Conservation (phyloP, 2,888 invertebrate genomes). For the Brachypterus glaber region DNA sequence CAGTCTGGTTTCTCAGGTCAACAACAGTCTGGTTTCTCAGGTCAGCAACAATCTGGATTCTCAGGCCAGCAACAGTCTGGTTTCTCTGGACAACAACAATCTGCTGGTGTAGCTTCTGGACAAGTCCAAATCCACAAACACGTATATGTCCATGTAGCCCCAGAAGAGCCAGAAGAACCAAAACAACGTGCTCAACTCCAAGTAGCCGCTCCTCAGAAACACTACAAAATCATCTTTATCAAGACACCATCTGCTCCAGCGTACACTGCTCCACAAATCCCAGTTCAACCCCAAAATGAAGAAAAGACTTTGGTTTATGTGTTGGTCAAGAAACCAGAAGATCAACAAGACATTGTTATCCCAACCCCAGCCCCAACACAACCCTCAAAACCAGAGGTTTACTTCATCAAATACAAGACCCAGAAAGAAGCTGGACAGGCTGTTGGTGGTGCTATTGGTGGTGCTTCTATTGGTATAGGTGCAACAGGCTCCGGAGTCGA, state of each 20-base stretch:
- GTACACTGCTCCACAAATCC: slow-evolving; percentile 66
- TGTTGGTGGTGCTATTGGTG: slow-evolving; percentile 30
- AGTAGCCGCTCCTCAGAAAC: slow-evolving; percentile 62
- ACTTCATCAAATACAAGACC: slow-evolving; percentile 77
- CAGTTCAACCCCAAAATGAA: slow-evolving; percentile 69
- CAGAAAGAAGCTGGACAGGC: slow-evolving; percentile 44
- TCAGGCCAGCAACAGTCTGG: not conserved
- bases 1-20: too few relatives aligned
- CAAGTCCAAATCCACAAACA: slow-evolving; percentile 69
- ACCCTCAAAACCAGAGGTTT: slow-evolving; percentile 79
- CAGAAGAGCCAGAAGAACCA: slow-evolving; percentile 66
- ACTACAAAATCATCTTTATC: slow-evolving; percentile 87
- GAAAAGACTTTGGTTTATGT: slow-evolving; percentile 84
- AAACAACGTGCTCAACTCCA: slow-evolving; percentile 52
- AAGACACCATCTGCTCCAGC: slow-evolving; percentile 52
- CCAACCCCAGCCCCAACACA: slow-evolving; percentile 69
- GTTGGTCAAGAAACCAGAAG: slow-evolving; percentile 78
- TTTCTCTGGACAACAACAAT: not conserved
- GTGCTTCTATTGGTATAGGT: too few relatives aligned
- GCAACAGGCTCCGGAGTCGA: too few relatives aligned
- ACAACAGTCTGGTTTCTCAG: too few relatives aligned
- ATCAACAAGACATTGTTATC: slow-evolving; percentile 66
- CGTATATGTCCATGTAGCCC: slow-evolving; percentile 73
- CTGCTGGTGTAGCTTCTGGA: too few relatives aligned
- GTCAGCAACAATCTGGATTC: too few relatives aligned